Conservation (phyloP, 1,140 invertebrate genomes). For the Chlorops oryzae region DNA sequence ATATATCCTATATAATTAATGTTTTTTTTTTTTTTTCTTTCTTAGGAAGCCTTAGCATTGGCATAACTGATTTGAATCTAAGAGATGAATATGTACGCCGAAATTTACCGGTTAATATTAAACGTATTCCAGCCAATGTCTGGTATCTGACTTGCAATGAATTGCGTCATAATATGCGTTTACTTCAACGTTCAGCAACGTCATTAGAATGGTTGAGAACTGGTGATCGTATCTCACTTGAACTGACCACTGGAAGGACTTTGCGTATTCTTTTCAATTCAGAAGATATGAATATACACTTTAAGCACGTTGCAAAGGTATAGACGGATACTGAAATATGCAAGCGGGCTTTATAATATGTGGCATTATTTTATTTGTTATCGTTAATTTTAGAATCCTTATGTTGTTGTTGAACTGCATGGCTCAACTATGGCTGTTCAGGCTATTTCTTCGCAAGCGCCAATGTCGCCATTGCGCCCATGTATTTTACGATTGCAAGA, state of each 20-base stretch:
- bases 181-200: slow-evolving; percentile 61
- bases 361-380: not conserved
- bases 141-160: slow-evolving; percentile 57
- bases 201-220: slow-evolving; percentile 72
- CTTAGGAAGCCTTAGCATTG: slow-evolving; percentile 39
- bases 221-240: slow-evolving; percentile 65
- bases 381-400: slow-evolving; percentile 55
- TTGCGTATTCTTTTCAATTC: slow-evolving; percentile 69
- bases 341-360: not conserved
- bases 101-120: slow-evolving; percentile 38
- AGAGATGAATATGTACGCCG: slow-evolving; percentile 41
- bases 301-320: slow-evolving; percentile 68
- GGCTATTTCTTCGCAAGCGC: slow-evolving; percentile 51
- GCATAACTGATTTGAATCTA: slow-evolving; percentile 44
- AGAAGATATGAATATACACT: slow-evolving; percentile 77
- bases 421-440: slow-evolving; percentile 61
- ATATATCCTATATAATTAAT: not conserved
- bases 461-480: slow-evolving; percentile 52
- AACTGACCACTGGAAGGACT: slow-evolving; percentile 56
- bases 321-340: slow-evolving; percentile 14
- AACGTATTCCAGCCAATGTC: slow-evolving; percentile 42
- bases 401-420: slow-evolving; percentile 68
- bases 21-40: slow-evolving; percentile 9
- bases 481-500: slow-evolving; percentile 58
- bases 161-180: slow-evolving; percentile 55